These are phyloP conservation scores for Cryptoprocta ferox DNA, from an alignment of 2,797 vertebrate species.

Conservation along the genomic window DNA sequence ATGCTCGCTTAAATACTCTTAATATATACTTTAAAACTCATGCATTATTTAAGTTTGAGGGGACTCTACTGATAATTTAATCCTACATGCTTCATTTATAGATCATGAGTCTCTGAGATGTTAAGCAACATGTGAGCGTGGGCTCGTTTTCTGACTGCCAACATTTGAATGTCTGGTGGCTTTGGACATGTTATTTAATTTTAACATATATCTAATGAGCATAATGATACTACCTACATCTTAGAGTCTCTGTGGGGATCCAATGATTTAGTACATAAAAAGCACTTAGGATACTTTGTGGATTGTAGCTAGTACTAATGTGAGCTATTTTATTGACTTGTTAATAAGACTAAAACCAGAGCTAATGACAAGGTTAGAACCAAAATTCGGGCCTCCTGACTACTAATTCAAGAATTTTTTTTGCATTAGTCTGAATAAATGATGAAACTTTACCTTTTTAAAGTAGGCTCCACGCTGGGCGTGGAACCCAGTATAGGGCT, in stretches of 20 bases:
- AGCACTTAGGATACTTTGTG: neutral
- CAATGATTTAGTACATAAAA: neutral
- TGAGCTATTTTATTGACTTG: neutral
- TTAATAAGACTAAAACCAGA: conserved; percentile 20
- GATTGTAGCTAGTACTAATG: neutral
- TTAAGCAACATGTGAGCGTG: neutral
- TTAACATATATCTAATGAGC: neutral
- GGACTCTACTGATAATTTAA: neutral
- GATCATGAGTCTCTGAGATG: neutral
- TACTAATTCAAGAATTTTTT: neutral
- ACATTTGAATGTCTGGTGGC: neutral
- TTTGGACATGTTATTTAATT: neutral
- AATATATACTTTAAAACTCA: neutral
- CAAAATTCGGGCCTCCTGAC: conserved; percentile 8
- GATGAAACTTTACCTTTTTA: neutral
- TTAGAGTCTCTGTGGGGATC: neutral
- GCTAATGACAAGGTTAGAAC: conserved; percentile 8
- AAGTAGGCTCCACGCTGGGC: too few species aligned
- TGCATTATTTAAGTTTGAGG: neutral
- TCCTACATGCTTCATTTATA: neutral
- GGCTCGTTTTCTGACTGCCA: neutral
- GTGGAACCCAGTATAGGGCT: too few species aligned
- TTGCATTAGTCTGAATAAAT: neutral
- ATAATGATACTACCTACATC: neutral
- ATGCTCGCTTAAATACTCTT: neutral